Conservation (phyloP, 35 echinoderm and acorn worm genomes). For the Hemicentrotus pulcherrimus region DNA sequence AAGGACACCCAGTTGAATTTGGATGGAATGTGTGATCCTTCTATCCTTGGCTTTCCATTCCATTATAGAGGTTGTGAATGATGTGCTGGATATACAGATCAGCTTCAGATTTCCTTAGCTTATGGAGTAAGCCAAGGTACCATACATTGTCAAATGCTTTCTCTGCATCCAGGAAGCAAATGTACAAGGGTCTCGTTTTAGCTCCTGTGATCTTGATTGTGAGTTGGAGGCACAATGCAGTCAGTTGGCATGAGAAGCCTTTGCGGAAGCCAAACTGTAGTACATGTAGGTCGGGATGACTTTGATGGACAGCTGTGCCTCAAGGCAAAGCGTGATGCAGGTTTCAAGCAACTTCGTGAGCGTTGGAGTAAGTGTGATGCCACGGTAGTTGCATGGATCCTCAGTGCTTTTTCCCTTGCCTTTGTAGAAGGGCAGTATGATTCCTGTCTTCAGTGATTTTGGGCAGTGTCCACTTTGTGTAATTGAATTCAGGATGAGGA, state of each 20-base stretch:
- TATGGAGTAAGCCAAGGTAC: background rate
- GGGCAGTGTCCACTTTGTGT: too few species aligned
- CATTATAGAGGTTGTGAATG: background rate
- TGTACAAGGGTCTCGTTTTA: background rate
- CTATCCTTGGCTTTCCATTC: background rate
- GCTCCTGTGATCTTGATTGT: too few species aligned
- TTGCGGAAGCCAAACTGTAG: background rate
- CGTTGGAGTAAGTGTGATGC: background rate
- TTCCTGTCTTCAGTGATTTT: too few species aligned
- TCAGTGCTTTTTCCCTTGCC: background rate
- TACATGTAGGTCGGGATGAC: constrained; percentile 17
- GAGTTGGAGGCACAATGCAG: background rate
- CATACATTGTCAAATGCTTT: background rate
- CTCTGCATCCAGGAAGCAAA: background rate
- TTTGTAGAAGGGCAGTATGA: background rate
- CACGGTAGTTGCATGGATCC: background rate
- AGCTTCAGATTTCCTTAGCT: background rate
- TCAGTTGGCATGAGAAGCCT: background rate
- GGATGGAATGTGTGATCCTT: background rate
- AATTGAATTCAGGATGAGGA: too few species aligned
- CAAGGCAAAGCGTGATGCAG: background rate
- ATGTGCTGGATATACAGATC: background rate
- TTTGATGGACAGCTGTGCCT: background rate
- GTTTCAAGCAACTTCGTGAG: background rate
- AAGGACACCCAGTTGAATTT: background rate